A percentile compares a stretch with the other conserved stretches of the same genome.
Evolutionary conservation across 2,888 invertebrate species (phyloP).

Genomic region (Embidobia sp.): DNA sequence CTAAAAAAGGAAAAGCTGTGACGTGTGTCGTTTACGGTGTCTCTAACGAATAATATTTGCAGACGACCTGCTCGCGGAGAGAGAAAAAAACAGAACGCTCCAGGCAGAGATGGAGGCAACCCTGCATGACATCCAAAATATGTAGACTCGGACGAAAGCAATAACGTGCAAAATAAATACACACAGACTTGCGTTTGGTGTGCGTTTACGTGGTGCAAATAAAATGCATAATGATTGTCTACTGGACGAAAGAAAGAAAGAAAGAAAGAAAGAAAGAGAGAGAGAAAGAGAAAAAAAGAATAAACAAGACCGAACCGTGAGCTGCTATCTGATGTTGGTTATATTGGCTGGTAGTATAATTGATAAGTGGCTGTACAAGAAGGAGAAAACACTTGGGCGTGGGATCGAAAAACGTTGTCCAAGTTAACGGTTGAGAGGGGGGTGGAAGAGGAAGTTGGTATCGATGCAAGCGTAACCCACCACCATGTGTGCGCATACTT

Average conservation of each 20-base stretch:
- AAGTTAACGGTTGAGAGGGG: too few species aligned
- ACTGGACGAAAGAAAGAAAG: slow-evolving; percentile 38
- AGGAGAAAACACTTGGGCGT: too few species aligned
- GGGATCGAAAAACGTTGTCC: too few species aligned
- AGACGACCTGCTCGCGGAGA: slow-evolving; percentile 97
- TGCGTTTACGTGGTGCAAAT: slow-evolving; percentile 69
- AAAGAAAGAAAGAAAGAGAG: slow-evolving; percentile 34
- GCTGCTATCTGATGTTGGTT: too few species aligned
- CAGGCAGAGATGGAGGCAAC: slow-evolving; percentile 99
- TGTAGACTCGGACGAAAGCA: slow-evolving; percentile 85
- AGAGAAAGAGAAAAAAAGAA: slow-evolving; percentile 53
- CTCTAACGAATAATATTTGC: slow-evolving; percentile 83
- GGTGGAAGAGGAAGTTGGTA: slow-evolving; percentile 49
- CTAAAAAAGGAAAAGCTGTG: slow-evolving; percentile 4
- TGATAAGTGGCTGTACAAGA: too few species aligned
- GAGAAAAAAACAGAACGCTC: slow-evolving; percentile 97
- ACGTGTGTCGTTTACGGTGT: slow-evolving; percentile 9
- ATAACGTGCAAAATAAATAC: slow-evolving; percentile 41
- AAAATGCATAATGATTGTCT: slow-evolving; percentile 59
- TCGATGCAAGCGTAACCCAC: slow-evolving; percentile 77
- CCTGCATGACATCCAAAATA: slow-evolving; percentile 99
- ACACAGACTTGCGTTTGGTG: slow-evolving; percentile 64
- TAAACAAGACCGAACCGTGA: too few species aligned
- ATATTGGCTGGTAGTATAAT: too few species aligned
- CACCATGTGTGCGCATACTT: slow-evolving; percentile 73